Percentiles rank a stretch among this genome's conserved stretches.
These are phyloP conservation scores for Hydropsyche tenuis DNA, from an alignment of 1,140 invertebrate genomes.

Conservation along the genomic window DNA sequence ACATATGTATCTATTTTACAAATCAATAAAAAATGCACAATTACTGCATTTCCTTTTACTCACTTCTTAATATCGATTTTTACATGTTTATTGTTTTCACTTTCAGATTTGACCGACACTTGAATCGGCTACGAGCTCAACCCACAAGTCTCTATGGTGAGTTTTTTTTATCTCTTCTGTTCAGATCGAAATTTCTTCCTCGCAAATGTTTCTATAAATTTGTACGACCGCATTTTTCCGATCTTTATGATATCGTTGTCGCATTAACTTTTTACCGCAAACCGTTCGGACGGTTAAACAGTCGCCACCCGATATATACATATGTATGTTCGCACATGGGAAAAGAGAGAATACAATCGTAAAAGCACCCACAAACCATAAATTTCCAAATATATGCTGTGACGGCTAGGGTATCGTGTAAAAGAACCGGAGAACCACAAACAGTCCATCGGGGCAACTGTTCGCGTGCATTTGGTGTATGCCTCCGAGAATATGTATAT, in stretches of 20 bases:
- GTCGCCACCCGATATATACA: not conserved
- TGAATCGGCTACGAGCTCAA: not conserved
- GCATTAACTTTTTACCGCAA: conserved; percentile 11
- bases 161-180: not conserved
- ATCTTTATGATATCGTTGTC: conserved; percentile 3
- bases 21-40: too few species aligned
- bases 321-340: not conserved
- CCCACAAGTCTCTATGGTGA: not conserved
- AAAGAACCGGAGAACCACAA: conserved; percentile 11
- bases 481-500: too few species aligned
- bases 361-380: conserved; percentile 16
- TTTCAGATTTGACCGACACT: conserved; percentile 11
- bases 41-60: too few species aligned
- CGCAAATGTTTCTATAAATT: conserved; percentile 14
- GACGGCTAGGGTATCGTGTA: not conserved
- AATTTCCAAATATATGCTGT: conserved; percentile 19
- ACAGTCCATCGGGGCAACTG: not conserved
- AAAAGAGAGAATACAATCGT: not conserved
- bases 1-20: too few species aligned
- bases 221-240: not conserved
- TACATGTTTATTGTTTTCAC: not conserved
- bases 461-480: too few species aligned
- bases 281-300: not conserved
- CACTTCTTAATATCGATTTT: not conserved
- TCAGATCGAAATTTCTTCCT: too few species aligned